Evolutionary conservation across 2,888 invertebrate species (phyloP).

Genomic region (Chydorus sphaericus): DNA sequence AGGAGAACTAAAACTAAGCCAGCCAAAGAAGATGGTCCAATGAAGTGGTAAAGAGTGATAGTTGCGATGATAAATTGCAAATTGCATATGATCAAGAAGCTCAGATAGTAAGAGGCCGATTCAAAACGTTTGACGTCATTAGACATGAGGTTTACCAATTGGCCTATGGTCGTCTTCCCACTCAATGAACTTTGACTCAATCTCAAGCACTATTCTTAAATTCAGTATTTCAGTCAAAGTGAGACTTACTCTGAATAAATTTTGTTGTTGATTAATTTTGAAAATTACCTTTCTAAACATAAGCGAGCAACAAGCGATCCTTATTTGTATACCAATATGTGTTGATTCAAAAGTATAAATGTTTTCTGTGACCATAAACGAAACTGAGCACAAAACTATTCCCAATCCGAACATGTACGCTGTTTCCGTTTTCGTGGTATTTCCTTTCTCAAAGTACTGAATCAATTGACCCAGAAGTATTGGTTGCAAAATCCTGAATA

Average conservation of each 20-base stretch:
- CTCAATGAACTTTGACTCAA: constrained; percentile 67
- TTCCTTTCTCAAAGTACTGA: constrained; percentile 44
- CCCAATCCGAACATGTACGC: constrained; percentile 63
- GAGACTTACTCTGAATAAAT: constrained; percentile 9
- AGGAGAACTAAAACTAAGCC: constrained; percentile 64
- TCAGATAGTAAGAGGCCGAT: constrained; percentile 70
- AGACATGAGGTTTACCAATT: constrained; percentile 86
- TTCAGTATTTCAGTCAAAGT: no score
- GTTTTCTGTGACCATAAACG: constrained; percentile 67
- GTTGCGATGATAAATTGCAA: constrained; percentile 64
- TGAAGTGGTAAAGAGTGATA: constrained; percentile 59
- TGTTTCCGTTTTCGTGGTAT: constrained; percentile 34
- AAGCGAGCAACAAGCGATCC: constrained; percentile 64
- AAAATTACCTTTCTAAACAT: constrained; percentile 70
- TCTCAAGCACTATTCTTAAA: constrained; percentile 59
- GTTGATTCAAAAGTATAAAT: constrained; percentile 38
- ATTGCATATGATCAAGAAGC: constrained; percentile 84
- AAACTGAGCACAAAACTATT: constrained; percentile 54
- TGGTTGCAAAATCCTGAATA: constrained; percentile 36
- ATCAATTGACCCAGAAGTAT: constrained; percentile 47
- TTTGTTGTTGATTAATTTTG: neutral
- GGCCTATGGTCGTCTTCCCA: constrained; percentile 77
- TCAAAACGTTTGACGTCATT: constrained; percentile 92
- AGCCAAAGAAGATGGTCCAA: constrained; percentile 52
- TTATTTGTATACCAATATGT: constrained; percentile 56